phyloP scores from a whole-genome alignment of 1,140 invertebrate genomes.

The Lordiphosa mommai region DNA sequence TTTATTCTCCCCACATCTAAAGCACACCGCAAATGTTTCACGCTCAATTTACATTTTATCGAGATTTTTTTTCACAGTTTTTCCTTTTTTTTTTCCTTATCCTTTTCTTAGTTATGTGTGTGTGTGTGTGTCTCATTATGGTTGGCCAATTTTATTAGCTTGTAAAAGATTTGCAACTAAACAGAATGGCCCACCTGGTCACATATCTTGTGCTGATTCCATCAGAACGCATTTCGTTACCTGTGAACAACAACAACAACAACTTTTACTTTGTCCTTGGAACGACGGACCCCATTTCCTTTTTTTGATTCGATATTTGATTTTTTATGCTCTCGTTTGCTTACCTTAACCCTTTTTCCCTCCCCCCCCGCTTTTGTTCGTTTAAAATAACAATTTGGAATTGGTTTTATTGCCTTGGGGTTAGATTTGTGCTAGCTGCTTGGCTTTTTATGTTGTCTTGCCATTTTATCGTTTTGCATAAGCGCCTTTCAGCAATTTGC shows the following conservation, averaged over 20 bases:
- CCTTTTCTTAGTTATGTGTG: not conserved
- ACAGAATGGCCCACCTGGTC: slow-evolving; percentile 8
- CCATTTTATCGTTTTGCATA: slow-evolving; percentile 72
- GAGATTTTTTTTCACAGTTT: slow-evolving; percentile 12
- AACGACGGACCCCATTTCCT: too few relatives aligned
- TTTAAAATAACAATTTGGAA: slow-evolving; percentile 78
- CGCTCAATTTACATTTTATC: slow-evolving; percentile 67
- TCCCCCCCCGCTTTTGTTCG: slow-evolving; percentile 28
- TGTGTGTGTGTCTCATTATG: slow-evolving; percentile 51
- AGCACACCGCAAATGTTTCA: slow-evolving; percentile 6
- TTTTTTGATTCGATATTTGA: slow-evolving; percentile 66
- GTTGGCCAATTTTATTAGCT: slow-evolving; percentile 66
- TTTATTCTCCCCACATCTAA: not conserved
- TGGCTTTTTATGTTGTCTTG: slow-evolving; percentile 38
- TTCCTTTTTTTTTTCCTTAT: not conserved
- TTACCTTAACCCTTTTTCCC: slow-evolving; percentile 14
- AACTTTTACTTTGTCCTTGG: slow-evolving; percentile 25
- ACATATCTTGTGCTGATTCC: slow-evolving; percentile 60
- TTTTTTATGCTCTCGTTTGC: slow-evolving; percentile 45
- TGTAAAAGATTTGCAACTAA: slow-evolving; percentile 58
- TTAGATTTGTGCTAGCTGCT: slow-evolving; percentile 46
- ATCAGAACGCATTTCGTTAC: slow-evolving; percentile 72
- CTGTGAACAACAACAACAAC: slow-evolving; percentile 30
- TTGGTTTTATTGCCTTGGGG: slow-evolving; percentile 73
- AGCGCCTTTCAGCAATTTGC: slow-evolving; percentile 61